phyloP scores from a whole-genome alignment of 2,888 invertebrate genomes.

The Lasioglossum figueresi region DNA sequence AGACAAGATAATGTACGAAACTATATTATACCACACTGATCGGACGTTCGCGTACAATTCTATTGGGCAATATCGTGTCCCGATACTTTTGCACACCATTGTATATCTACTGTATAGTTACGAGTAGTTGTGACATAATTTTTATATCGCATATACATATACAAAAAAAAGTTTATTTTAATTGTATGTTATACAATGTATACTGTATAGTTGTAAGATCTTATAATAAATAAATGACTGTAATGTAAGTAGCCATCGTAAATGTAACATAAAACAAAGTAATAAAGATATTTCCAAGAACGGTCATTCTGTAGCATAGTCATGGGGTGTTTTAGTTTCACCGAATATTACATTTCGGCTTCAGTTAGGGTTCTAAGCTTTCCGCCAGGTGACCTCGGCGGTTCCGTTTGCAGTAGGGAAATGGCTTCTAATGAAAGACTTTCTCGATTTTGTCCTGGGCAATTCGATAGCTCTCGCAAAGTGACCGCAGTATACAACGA shows the following conservation, averaged over 20 bases:
- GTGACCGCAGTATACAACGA: slow-evolving; percentile 92
- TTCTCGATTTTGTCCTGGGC: slow-evolving; percentile 74
- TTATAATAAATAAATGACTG: slow-evolving; percentile 11
- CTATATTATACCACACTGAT: not conserved
- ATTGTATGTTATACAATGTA: slow-evolving; percentile 9
- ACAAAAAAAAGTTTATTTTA: not conserved
- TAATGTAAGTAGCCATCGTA: slow-evolving; percentile 19
- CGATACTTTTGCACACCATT: not conserved
- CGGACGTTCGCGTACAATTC: not conserved
- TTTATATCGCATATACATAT: slow-evolving; percentile 20
- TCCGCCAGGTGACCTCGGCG: slow-evolving; percentile 81
- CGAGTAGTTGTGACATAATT: not conserved
- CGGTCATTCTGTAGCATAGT: not conserved
- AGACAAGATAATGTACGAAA: not conserved
- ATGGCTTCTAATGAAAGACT: slow-evolving; percentile 77
- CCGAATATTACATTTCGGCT: slow-evolving; percentile 44
- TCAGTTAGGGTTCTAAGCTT: slow-evolving; percentile 75
- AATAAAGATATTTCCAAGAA: slow-evolving; percentile 20
- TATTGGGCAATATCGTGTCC: not conserved
- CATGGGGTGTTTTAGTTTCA: not conserved
- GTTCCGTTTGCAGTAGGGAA: slow-evolving; percentile 80
- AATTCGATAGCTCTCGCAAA: slow-evolving; percentile 87
- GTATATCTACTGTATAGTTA: slow-evolving; percentile 22
- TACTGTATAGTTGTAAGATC: slow-evolving; percentile 26
- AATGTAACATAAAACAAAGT: slow-evolving; percentile 47